Evolutionary conservation across 2,888 invertebrate species (phyloP), one percentile per base, ranked within the genome.

Genomic region (Sinelater perroti): DNA sequence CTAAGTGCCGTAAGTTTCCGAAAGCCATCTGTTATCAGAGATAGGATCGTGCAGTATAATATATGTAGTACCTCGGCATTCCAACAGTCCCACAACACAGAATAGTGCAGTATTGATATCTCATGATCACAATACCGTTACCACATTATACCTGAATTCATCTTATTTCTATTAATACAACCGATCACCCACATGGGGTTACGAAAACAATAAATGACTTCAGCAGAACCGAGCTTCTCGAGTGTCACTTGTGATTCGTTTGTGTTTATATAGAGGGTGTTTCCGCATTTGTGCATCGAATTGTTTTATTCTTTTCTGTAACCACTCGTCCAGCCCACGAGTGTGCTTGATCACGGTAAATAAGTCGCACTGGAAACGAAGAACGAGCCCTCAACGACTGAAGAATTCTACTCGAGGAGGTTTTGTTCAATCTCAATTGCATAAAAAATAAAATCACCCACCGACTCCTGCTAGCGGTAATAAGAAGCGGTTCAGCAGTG

Each of bases 11-110:
- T 50, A 62, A 55, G 67, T 68, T 70, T 69, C 70, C 70, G 67
- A 69, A 69, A 69, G 68, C 72, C 70, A 71, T 72, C 68, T 64
- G 67, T 72, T 72, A 70, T 69, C 72, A 61, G 56, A 65, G 72
- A 72, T 72, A 72, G 64, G 67, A 72, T 72, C 72, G 65, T 65
- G 63, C 66, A 63, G 62, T 61, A 62, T 68, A 70, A 71, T 66
- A 70, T 70, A 71, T 66, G 61, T 60, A 64, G 63, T 65, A 62
- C 46, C 59, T 40, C 57, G 54, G 61, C 67, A 69, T 68, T 66
- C 67, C 62, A 49, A 47, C 31, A 54, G 57, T 67, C 66, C 65
- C 66, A 67, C 66, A 67, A 62, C 64, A 62, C 51, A 59, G 52
- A 45, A 65, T 63, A 59, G 62, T 64, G 26, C 40, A 67, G 65